Base-by-base conservation (phyloP, 2,113 vertebrate genomes). In the Patagioenas fasciata region DNA sequence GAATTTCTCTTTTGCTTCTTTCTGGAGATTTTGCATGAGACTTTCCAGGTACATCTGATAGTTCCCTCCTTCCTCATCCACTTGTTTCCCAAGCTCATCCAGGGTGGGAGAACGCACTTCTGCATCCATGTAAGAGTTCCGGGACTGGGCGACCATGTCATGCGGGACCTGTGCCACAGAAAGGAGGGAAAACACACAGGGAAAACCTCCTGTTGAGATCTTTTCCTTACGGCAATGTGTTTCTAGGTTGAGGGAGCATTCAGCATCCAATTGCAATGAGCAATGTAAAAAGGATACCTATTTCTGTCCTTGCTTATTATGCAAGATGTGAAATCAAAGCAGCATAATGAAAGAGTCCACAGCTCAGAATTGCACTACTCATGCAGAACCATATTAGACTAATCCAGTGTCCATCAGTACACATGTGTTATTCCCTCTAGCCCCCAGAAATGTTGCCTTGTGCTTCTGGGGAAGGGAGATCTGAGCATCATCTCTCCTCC, bases 1-100 rank as follows among this genome's bases (percentile, higher is more conserved):
- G 96, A 99, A 99, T 96, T 99, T 99, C 80, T 99, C 99, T 64
- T 98, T 98, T 64, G 98, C 98, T 96, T 99, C 99, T 97, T 98
- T 99, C 73, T 99, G 98, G 21, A 99, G 98, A 93, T 97, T 98
- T 82, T 99, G 99, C 79, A 99, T 96, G 6, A 98, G 98, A 50
- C 97, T 98, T 85, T 99, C 99, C 95, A 99, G 93, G 95, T 99
- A 98, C 3, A 96, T 98, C 66, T 98, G 98, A 91, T 98, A 98
- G 51, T 98, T 98, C 17, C 98, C 99, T 57, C 98, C 97, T 25
- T 98, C 98, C 74, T 99, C 99, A 61, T 99, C 99, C 92, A 98
- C 96, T 95, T 98, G 99, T 44, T 98, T 98, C 70, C 98, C 98
- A 23, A 99, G 97, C 89, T 99, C 99, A 0, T 99, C 98, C 88